Conservation (phyloP, 2,888 invertebrate genomes). For the Erebia epiphron region DNA sequence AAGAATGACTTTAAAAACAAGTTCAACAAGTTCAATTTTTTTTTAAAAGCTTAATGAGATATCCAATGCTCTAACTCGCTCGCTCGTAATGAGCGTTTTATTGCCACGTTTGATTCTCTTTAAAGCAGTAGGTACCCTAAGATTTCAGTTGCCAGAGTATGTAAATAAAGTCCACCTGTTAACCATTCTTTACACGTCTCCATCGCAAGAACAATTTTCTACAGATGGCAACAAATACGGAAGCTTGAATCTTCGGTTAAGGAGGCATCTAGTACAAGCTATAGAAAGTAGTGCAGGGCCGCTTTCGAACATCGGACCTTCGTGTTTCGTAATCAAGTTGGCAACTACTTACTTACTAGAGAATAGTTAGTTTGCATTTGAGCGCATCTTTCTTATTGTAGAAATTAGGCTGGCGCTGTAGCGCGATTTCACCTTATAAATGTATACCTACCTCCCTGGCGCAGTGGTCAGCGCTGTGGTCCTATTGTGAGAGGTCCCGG, state of each 20-base stretch:
- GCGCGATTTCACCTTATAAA: no score
- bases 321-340: background rate
- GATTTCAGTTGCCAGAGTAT: background rate
- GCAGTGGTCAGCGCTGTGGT: no score
- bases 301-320: constrained; percentile 43
- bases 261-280: constrained; percentile 27
- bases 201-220: constrained; percentile 2
- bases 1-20: no score
- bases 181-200: background rate
- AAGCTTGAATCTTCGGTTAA: constrained; percentile 38
- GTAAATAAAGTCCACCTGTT: background rate
- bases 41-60: no score
- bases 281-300: constrained; percentile 47
- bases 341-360: constrained; percentile 1
- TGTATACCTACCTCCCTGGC: no score
- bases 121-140: no score
- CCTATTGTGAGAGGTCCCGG: no score
- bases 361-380: background rate
- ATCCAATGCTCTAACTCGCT: no score
- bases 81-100: no score
- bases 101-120: no score
- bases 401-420: no score
- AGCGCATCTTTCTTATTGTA: background rate
- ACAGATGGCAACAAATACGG: constrained; percentile 27
- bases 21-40: no score